Percentiles rank a stretch among this genome's conserved stretches.
These are phyloP conservation scores for Syrphus vitripennis DNA, from an alignment of 2,888 invertebrate genomes.

Conservation along the genomic window DNA sequence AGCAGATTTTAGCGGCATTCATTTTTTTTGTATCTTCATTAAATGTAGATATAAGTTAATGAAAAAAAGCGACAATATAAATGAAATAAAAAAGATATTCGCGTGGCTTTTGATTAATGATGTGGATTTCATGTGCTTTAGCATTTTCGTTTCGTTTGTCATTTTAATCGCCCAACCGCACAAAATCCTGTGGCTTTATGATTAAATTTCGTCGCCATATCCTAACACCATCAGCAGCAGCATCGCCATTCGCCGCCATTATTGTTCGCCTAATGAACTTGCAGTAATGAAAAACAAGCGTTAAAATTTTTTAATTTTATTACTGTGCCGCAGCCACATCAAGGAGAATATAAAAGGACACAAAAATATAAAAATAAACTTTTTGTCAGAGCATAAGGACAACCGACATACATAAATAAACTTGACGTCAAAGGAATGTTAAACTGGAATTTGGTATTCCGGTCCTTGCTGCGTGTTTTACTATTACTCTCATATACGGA, in stretches of 20 bases:
- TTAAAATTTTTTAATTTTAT: conserved; percentile 66
- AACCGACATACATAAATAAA: conserved; percentile 23
- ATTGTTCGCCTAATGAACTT: conserved; percentile 57
- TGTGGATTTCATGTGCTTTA: conserved; percentile 53
- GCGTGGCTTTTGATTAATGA: conserved; percentile 69
- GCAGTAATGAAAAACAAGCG: conserved; percentile 66
- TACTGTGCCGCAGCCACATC: conserved; percentile 9
- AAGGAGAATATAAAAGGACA: conserved; percentile 10
- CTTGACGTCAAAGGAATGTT: conserved; percentile 56
- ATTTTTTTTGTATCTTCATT: conserved; percentile 21
- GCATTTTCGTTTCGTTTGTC: conserved; percentile 26
- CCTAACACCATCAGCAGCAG: background rate
- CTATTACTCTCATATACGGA: conserved; percentile 18
- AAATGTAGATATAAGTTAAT: conserved; percentile 44
- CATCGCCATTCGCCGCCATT: background rate
- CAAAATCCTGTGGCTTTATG: conserved; percentile 36
- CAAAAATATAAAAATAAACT: conserved; percentile 18
- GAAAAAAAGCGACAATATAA: conserved; percentile 49
- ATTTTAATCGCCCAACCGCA: conserved; percentile 37
- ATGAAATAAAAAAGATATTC: conserved; percentile 63
- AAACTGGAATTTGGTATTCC: background rate
- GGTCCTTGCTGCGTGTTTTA: conserved; percentile 26
- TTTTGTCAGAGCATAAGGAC: conserved; percentile 32
- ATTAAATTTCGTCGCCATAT: conserved; percentile 35
- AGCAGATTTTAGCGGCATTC: conserved; percentile 28